Evolutionary conservation across 2,113 vertebrate species (phyloP), one percentile per base, ranked within the genome.

Genomic region (Tachysurus vachellii): DNA sequence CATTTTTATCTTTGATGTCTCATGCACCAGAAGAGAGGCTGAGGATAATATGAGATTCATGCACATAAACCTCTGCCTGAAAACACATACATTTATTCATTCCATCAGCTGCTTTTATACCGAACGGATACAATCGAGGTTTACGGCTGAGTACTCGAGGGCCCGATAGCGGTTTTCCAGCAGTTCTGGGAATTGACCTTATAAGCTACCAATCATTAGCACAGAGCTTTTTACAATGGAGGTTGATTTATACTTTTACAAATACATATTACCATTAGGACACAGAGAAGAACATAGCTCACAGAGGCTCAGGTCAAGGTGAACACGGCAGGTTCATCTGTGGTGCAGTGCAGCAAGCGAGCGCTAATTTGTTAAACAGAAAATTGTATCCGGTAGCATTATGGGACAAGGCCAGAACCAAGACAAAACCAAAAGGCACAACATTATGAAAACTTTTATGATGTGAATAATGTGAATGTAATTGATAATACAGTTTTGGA

Each of bases 291-390:
- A 57, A 9, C n/a, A 80, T 31, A 80, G 53, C 28, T 21, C 53
- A 80, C 16, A 36, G 12, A 57, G n/a, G 53, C 53, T 80, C 26
- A 80, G 31, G 77, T 80, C 77, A 61, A 81, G 56, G 31, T 81
- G 56, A 81, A 42, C 79, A n/a, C 1, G 7, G 26, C 26, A 28
- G 50, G 50, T 56, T 54, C 50, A 61, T 81, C 19, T 42, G 31
- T 81, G 31, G 56, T 61, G 56, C 19, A 23, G 56, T 80, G 31
- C 56, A 80, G 79, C 79, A 80, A 23, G 11, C 17, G 61, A 79
- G 53, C 2, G 3, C 56, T 81, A 23, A 42, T 59, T 80, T 61
- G 31, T 44, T 14, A 59, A 44, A 31, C 57, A 81, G 19, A 81
- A 16, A 14, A 23, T 50, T 79, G 47, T 26, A 53, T 50, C 23